phyloP scores from a whole-genome alignment of 2,888 invertebrate species.

The Acanthococcus lagerstroemiae region DNA sequence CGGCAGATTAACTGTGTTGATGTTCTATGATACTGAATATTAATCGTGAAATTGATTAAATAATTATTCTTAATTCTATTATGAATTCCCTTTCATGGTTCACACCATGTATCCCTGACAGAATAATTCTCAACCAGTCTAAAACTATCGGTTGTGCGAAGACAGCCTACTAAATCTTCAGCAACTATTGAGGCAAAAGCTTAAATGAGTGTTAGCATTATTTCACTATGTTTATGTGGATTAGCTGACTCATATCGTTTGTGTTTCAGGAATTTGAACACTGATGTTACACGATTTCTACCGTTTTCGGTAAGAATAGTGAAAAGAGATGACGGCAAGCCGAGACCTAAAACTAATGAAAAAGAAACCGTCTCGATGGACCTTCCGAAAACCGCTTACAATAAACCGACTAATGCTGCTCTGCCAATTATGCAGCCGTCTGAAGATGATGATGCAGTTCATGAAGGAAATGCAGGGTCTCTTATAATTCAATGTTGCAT shows the following conservation, averaged over 20 bases:
- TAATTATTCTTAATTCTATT: too few species aligned
- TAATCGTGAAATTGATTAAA: too few species aligned
- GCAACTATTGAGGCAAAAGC: conserved; percentile 94
- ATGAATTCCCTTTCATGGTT: too few species aligned
- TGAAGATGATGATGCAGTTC: conserved; percentile 96
- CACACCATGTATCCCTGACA: too few species aligned
- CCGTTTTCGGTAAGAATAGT: conserved; percentile 84
- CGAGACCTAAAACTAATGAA: conserved; percentile 29
- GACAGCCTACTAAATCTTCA: conserved; percentile 45
- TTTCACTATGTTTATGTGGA: background rate
- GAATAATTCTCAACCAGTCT: too few species aligned
- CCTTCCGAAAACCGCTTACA: conserved; percentile 28
- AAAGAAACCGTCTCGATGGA: conserved; percentile 16
- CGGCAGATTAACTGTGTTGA: too few species aligned
- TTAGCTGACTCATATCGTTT: background rate
- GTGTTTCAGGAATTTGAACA: conserved; percentile 60
- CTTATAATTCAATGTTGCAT: conserved; percentile 46
- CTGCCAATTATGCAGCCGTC: conserved; percentile 47
- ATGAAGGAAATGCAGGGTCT: conserved; percentile 97
- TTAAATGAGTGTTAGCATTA: conserved; percentile 57
- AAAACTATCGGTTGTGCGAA: too few species aligned
- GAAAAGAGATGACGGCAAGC: conserved; percentile 62
- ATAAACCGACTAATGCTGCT: conserved; percentile 28
- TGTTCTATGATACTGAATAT: too few species aligned
- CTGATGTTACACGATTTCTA: conserved; percentile 90